Conservation (phyloP, 2,797 vertebrate species). For the Champsocephalus esox region DNA sequence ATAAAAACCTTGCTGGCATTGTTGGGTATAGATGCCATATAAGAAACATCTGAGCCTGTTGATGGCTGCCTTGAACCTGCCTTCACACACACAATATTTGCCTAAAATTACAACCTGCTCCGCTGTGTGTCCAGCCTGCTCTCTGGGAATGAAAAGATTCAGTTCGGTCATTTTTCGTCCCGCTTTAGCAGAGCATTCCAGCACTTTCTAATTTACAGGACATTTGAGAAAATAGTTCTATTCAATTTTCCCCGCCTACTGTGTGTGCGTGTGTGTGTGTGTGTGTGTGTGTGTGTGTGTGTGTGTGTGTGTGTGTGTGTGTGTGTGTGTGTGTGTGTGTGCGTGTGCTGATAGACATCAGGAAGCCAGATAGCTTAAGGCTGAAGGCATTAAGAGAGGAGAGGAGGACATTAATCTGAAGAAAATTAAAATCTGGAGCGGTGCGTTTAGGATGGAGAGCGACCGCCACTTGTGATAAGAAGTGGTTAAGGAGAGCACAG, state of each 20-base stretch:
- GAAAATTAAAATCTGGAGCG: constrained; percentile 97
- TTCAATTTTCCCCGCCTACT: constrained; percentile 80
- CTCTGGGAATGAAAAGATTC: constrained; percentile 81
- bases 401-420: constrained; percentile 97
- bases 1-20: too few species aligned
- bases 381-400: constrained; percentile 88
- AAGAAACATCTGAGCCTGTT: too few species aligned
- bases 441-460: constrained; percentile 93
- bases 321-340: constrained; percentile 62
- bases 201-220: constrained; percentile 89
- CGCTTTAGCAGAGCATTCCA: constrained; percentile 74
- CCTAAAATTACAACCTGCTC: too few species aligned
- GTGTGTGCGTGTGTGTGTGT: constrained; percentile 36
- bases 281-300: not conserved
- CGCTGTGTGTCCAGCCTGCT: constrained; percentile 10
- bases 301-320: constrained; percentile 60
- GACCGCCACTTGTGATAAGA: constrained; percentile 98
- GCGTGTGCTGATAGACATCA: constrained; percentile 89
- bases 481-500: constrained; percentile 95
- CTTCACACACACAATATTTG: too few species aligned
- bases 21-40: too few species aligned
- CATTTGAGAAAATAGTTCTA: constrained; percentile 89
- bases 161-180: constrained; percentile 42
- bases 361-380: constrained; percentile 88
- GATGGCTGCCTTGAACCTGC: too few species aligned